Conservation (phyloP, 2,113 vertebrate species). For the Hystrix brachyura region DNA sequence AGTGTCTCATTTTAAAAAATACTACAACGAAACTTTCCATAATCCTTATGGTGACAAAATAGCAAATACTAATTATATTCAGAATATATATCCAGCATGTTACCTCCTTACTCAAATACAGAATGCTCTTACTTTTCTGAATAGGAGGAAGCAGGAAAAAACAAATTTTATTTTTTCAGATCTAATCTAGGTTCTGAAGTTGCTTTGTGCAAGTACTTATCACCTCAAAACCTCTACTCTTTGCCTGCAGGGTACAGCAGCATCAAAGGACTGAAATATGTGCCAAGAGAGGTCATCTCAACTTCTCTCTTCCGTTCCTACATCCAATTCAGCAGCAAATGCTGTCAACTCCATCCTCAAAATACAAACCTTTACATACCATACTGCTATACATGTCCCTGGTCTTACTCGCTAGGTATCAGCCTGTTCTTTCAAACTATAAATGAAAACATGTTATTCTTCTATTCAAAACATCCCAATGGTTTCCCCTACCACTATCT, state of each 20-base stretch:
- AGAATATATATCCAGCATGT: background rate
- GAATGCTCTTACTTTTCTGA: constrained; percentile 18
- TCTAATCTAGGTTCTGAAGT: background rate
- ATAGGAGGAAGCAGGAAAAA: constrained; percentile 1
- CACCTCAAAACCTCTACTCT: background rate
- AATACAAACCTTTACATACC: background rate
- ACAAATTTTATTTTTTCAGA: background rate
- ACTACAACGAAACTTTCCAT: background rate
- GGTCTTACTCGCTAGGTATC: background rate
- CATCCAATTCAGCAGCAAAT: background rate
- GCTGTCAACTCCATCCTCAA: background rate
- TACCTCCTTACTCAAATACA: background rate
- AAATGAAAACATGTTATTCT: background rate
- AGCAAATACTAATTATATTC: background rate
- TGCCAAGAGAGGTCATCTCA: background rate
- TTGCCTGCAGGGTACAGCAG: too few relatives aligned
- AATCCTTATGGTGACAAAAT: constrained; percentile 6
- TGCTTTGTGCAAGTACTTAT: background rate
- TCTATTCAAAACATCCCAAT: background rate
- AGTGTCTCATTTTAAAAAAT: background rate
- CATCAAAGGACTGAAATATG: fast-evolving
- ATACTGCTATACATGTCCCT: background rate
- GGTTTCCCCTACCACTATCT: background rate
- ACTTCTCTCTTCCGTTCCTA: background rate
- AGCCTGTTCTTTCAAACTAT: background rate